Percentiles rank a stretch among this genome's conserved stretches.
Conservation (phyloP, 2,113 vertebrate genomes). For the Microcebus ravelobensis region DNA sequence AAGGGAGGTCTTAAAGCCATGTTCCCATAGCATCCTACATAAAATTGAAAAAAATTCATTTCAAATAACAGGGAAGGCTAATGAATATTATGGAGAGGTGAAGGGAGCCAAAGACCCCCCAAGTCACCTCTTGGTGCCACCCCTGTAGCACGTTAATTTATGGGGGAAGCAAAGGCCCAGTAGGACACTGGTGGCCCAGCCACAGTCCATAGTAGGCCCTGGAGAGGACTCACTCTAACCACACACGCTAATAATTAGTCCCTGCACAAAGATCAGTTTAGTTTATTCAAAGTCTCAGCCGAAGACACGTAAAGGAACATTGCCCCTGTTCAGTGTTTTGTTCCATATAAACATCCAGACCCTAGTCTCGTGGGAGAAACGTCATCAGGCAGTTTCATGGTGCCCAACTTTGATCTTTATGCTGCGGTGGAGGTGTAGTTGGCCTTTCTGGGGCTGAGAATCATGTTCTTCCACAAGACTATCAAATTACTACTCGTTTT, state of each 20-base stretch:
- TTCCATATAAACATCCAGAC: conserved; percentile 51
- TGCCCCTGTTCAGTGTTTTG: conserved; percentile 48
- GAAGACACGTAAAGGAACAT: conserved; percentile 2
- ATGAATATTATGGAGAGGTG: background rate
- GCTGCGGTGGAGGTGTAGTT: background rate
- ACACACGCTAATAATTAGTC: conserved; percentile 39
- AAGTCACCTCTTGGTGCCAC: background rate
- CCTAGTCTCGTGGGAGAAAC: background rate
- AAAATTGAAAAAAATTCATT: background rate
- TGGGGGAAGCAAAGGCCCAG: background rate
- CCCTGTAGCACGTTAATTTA: background rate
- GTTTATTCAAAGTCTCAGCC: conserved; percentile 18
- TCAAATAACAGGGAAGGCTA: conserved; percentile 7
- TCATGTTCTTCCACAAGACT: background rate
- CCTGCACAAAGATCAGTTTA: conserved; percentile 14
- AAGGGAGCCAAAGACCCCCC: background rate
- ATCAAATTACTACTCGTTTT: background rate
- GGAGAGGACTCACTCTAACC: conserved; percentile 19
- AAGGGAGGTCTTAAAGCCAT: background rate
- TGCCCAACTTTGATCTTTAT: conserved; percentile 23
- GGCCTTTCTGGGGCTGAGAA: background rate
- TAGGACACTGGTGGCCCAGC: background rate
- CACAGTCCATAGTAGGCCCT: background rate
- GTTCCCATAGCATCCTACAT: background rate
- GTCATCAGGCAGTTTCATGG: background rate